Evolutionary conservation across 2,888 invertebrate genomes (phyloP), one percentile per base, ranked within the genome.

Genomic region (Cosmia trapezina): DNA sequence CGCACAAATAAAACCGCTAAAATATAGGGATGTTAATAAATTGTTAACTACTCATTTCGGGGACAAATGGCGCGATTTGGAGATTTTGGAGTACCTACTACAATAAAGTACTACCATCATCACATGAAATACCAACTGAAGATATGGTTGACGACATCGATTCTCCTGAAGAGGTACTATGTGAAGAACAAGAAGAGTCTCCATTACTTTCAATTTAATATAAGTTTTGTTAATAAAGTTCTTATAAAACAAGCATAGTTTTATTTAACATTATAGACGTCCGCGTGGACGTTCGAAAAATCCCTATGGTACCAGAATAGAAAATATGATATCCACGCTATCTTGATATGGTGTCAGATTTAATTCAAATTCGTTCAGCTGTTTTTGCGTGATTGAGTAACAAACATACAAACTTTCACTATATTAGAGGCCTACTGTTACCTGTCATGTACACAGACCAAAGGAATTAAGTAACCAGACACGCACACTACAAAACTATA

Each of bases 131-230:
- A 68, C 61, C 60, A 47, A 67, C 54, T 17, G 61, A 72, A 67
- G 56, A 62, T 54, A 67, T 66, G 61, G 54, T 66, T 61, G 65
- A 65, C 54, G 57, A 67, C 59, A 63, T 66, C 62, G 75, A 71
- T 71, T 67, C 28, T 53, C 67, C 28, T 76, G 71, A 76, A 71
- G 72, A 78, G 59, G 59, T 62, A 54, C 41, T 78, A 66, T 78
- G 75, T 72, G 75, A 78, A 72, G 75, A 75, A 65, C 72, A 72
- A 75, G 75, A 71, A 65, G 74, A 75, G 49, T 66, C 66, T 67
- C 78, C 69, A 75, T 72, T 65, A 65, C 65, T 65, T 65, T 22
- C 22, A 64, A 53, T 64, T 64, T 64, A 64, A 64, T 4, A 64
- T 64, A 8, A 17, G 64, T 53, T 64, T 64, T 64, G 41, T 62